Evolutionary conservation across 2,797 vertebrate genomes (phyloP), one percentile per base, ranked within the genome.

Genomic region (Florisuga fusca): DNA sequence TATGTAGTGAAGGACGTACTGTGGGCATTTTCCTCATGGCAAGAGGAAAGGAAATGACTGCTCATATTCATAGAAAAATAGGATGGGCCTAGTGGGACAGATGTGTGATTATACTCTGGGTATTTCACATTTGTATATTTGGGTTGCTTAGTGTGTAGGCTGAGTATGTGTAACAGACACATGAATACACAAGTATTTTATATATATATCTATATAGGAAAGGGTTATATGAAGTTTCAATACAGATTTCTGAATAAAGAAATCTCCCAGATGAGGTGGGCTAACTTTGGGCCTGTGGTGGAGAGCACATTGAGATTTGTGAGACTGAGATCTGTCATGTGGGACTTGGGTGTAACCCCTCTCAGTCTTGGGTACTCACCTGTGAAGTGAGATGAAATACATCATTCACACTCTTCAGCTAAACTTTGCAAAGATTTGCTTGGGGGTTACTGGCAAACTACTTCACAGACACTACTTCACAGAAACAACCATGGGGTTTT

Each of bases 141-240:
- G 16, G 38, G 58, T 72, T 57, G 68, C 46, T 61, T 74, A 4
- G 48, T 90, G 53, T 50, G 76, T 76, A 29, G 69, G 50, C 13
- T 72, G 53, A 31, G 18, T 45, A 68, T 73, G n/a, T 61, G 25
- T 20, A 21, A 4, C 48, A 11, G 6, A 6, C 21, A 25, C 23
- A 3, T 2, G 23, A 36, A 46, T 27, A 58, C 46, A 57, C 19
- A 3, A 1, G 1, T 12, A 7, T 69, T 51, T 36, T 11, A 1
- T 71, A 7, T 41, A 10, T 53, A 53, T 66, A 26, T 74, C 43
- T 16, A 1, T 15, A 0, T 17, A 10, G 29, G 75, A 57, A 54
- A 21, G 15, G 2, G 3, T 27, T 58, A 9, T 19, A 8, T 55
- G 46, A 26, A 54, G 36, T 91, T 36, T 46, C 21, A 78, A 2